Base-by-base conservation (phyloP, 1,140 invertebrate species). In the Leucophenga varia region DNA sequence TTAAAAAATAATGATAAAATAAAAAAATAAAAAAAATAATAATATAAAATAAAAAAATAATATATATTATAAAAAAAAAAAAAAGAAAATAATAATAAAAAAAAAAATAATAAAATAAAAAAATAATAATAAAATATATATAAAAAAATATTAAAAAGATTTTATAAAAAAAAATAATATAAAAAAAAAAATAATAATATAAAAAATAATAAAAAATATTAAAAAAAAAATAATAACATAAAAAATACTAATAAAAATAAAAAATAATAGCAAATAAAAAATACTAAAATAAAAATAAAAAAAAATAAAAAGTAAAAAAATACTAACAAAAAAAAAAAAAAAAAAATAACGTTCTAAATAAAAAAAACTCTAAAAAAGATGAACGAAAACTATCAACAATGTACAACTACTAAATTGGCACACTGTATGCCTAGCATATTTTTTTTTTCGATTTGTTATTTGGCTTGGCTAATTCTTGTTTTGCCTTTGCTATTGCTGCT, bases 1-100 rank as follows among this genome's bases (percentile, higher is more conserved):
- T 19, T 16, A 20, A 19, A 30, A n/a, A n/a, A n/a, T n/a, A n/a
- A 42, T 12, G 17, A 43, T 9, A 22, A 9, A 39, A 39, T 8
- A 45, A 45, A 18, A 14, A 21, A 14, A 28, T 20, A 25, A 21
- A 5, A 43, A 30, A 28, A 49, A 35, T n/a, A 38, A 38, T 18
- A 16, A 5, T 41, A 20, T 16, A n/a, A 44, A 28, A 14, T 36
- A 41, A 22, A 18, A 20, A 41, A 16, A 37, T 47, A 6, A 3
- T 5, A n/a, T n/a, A n/a, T n/a, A 9, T 28, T n/a, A 17, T 34
- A 47, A 32, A 48, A 9, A 10, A 2, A 3, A n/a, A 17, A 12
- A 40, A 28, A 25, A 43, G 19, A 13, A 30, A 47, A 42, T 9
- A 44, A n/a, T n/a, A 22, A 13, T 3, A 13, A 21, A n/a, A 43